phyloP scores from a whole-genome alignment of 2,888 invertebrate species.

The Calameuta pallipes region DNA sequence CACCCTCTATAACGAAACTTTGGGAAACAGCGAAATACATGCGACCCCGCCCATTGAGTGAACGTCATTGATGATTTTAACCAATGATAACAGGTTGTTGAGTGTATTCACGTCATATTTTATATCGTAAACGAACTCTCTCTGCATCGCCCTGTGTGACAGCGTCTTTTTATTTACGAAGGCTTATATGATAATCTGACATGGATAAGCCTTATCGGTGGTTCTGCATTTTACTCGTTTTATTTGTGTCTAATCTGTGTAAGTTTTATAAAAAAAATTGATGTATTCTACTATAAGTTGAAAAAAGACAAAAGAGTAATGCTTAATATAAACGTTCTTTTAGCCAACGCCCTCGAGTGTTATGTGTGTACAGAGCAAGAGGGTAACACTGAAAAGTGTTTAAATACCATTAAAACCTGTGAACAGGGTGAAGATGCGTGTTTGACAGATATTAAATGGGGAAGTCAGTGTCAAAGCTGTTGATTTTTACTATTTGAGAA shows the following conservation, averaged over 20 bases:
- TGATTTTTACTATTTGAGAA: slow-evolving; percentile 14
- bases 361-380: slow-evolving; percentile 96
- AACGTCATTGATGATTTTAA: not conserved
- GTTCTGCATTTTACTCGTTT: not conserved
- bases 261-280: not conserved
- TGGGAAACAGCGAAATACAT: not conserved
- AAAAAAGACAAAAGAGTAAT: not conserved
- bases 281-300: not conserved
- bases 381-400: slow-evolving; percentile 91
- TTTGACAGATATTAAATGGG: slow-evolving; percentile 92
- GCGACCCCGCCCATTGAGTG: not conserved
- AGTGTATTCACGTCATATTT: not conserved
- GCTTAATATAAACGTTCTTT: slow-evolving; percentile 24
- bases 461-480: slow-evolving; percentile 71
- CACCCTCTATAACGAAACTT: not conserved
- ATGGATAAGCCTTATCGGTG: not conserved
- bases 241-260: not conserved
- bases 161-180: not conserved
- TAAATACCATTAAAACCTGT: slow-evolving; percentile 91
- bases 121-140: not conserved
- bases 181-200: not conserved
- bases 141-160: not conserved
- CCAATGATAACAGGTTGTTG: not conserved
- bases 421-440: slow-evolving; percentile 88
- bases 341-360: slow-evolving; percentile 84